Evolutionary conservation across 2,888 invertebrate species (phyloP), one percentile per base, ranked within the genome.

Genomic region (Liopterus haemorrhoidalis): DNA sequence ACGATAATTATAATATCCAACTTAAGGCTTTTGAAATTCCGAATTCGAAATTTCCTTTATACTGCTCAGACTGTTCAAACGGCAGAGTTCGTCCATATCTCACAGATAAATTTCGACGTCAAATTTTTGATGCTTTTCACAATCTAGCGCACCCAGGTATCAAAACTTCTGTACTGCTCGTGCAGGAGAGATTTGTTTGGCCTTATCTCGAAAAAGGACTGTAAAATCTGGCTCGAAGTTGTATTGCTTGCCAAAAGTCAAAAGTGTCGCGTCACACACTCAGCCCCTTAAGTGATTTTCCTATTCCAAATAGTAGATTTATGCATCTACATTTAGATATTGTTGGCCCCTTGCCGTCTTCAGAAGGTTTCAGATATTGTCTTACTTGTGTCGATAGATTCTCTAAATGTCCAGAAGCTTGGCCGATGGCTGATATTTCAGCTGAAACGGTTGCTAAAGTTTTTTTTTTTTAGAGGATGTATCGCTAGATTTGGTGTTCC

Each of bases 381-480:
- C 47, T 59, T 1, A 60, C 60, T 2, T 48, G 50, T 4, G 55
- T 59, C 5, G 59, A 61, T 37, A 16, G 58, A 1, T 56, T 53
- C 41, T 40, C 54, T 4, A 27, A 51, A 5, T 59, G 57, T 55
- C 56, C 57, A 4, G 50, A 52, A 5, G 59, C 57, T 3, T 46
- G 57, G n/a, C 60, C 61, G 1, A 6, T 61, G 1, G 22, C 20
- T 11, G 47, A 62, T 37, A 15, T 41, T 27, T 16, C 52, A 48
- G 57, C 49, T 37, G 21, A 22, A 36, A 51, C 51, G 2, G 46
- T 55, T 1, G 51, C 50, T 1, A 32, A 35, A n/a, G n/a, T n/a
- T n/a, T 1, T 37, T 40, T 3, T 47, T 49, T 20, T 45, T 30
- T 31, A 12, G 18, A 20, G 8, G 11, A 5, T 55, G 50, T 52